Evolutionary conservation across 2,113 vertebrate genomes (phyloP), one percentile per base, ranked within the genome.

Genomic region (Perca fluviatilis): DNA sequence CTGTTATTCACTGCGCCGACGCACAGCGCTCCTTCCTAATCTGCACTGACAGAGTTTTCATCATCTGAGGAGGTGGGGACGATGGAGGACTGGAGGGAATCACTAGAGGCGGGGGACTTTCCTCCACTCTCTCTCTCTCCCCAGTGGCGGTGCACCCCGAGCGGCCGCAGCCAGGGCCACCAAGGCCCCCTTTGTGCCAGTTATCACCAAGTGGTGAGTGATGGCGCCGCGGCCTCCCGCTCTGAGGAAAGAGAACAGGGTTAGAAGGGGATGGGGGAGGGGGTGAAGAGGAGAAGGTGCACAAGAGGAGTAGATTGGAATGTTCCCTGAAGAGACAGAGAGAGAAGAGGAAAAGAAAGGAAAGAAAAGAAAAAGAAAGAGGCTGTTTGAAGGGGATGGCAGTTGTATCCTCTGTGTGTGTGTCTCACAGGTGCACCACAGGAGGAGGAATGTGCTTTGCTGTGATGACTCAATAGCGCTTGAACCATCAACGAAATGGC

Each of bases 131-230:
- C 33, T 30, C 30, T 30, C 36, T 43, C 77, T 88, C 65, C 78
- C 91, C 90, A 85, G 86, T 77, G 88, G 80, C 75, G 65, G 79
- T 86, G 88, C 71, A 30, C 58, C 60, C 79, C 57, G 70, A 79
- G 84, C 67, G 74, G 89, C 81, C 64, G 57, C 74, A 63, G 87
- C 76, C 74, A 43, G 76, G 86, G 89, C 91, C 89, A 93, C 93
- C 93, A 94, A 95, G 92, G 92, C 88, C 92, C 87, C 89, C 92
- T 91, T 95, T 95, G 94, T 94, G 85, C 77, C 85, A 2, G 83
- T 95, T 94, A 95, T 95, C 94, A 94, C 90, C 88, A 91, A 72
- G 94, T 91, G 94, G 72, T 89, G 94, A 95, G 88, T 94, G 94
- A 95, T 43, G 89, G 89, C 47, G 21, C 70, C 43, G 74, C 72